Conservation (phyloP, 2,888 invertebrate species). For the Piscicola geometra region DNA sequence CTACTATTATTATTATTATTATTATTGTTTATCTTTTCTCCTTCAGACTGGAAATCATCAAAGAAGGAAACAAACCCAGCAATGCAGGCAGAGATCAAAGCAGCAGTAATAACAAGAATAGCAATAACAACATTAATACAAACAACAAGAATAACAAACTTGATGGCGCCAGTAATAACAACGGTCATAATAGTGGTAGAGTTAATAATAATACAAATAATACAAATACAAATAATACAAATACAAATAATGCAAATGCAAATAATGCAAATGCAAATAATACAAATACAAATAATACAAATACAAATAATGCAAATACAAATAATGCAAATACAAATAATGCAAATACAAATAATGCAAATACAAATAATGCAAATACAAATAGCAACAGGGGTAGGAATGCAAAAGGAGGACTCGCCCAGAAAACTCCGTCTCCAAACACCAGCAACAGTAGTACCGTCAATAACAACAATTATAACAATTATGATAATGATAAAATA, state of each 20-base stretch:
- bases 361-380: background rate
- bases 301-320: conserved; percentile 21
- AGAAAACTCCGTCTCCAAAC: conserved; percentile 12
- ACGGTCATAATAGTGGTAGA: conserved; percentile 7
- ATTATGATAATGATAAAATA: background rate
- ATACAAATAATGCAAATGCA: no score
- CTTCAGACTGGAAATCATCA: conserved; percentile 26
- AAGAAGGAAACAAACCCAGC: conserved; percentile 33
- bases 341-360: background rate
- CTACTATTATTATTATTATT: conserved; percentile 7
- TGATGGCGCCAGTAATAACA: conserved; percentile 4
- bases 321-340: conserved; percentile 4
- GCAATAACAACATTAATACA: conserved; percentile 14
- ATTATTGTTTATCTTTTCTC: background rate
- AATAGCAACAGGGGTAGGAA: background rate
- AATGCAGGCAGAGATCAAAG: conserved; percentile 27
- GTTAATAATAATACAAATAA: conserved; percentile 7
- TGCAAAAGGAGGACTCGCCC: background rate
- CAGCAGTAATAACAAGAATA: conserved; percentile 10
- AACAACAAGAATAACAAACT: conserved; percentile 18
- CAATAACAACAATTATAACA: conserved; percentile 9
- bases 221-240: conserved; percentile 4
- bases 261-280: no score
- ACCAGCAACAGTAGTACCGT: background rate
- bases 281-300: no score